Evolutionary conservation across 2,797 vertebrate genomes (phyloP).

Genomic region (Anas capensis): DNA sequence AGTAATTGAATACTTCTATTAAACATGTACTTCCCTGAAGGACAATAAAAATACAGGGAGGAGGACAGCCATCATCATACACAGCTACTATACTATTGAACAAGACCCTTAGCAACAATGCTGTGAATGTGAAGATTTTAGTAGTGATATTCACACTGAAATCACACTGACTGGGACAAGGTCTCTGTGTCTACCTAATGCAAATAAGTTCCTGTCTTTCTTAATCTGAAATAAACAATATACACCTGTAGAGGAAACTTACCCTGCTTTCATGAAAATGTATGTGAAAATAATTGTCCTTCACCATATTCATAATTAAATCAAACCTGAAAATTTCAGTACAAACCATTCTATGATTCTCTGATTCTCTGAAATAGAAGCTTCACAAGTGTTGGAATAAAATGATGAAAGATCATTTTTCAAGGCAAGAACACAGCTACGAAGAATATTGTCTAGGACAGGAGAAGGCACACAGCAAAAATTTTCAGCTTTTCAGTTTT

Average conservation of each 20-base stretch:
- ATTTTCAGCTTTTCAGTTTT: background rate
- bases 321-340: background rate
- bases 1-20: background rate
- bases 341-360: no score
- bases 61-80: background rate
- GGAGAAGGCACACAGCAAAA: background rate
- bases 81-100: background rate
- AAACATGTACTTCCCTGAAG: background rate
- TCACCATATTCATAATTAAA: background rate
- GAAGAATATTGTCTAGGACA: constrained; percentile 1
- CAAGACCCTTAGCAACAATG: background rate
- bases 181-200: background rate
- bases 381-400: background rate
- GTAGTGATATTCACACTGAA: background rate
- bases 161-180: background rate
- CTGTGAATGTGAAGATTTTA: background rate
- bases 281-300: background rate
- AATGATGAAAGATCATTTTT: constrained; percentile 13
- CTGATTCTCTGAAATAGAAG: constrained; percentile 11
- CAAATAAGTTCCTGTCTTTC: background rate
- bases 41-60: background rate
- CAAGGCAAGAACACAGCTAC: background rate
- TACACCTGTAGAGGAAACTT: background rate
- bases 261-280: background rate
- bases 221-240: background rate